phyloP scores from a whole-genome alignment of 1,140 invertebrate species.

The Orussus abietinus region DNA sequence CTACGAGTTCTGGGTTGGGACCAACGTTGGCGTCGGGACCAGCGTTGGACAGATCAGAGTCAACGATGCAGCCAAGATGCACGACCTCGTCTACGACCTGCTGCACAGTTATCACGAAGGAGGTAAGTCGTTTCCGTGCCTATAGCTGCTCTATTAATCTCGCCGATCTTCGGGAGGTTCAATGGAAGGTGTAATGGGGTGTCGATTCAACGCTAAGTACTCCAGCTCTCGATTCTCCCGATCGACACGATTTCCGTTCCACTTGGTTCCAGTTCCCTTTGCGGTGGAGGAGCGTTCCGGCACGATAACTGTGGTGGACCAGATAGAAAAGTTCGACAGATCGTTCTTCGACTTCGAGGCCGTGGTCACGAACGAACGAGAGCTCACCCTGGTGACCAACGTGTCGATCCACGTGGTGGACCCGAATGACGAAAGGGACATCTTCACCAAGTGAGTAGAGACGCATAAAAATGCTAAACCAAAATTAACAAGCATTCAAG shows the following conservation, averaged over 20 bases:
- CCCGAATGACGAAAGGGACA: conserved; percentile 64
- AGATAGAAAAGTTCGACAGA: conserved; percentile 66
- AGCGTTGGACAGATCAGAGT: conserved; percentile 81
- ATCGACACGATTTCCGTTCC: no score
- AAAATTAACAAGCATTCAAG: no score
- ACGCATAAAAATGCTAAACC: no score
- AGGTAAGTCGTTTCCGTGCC: no score
- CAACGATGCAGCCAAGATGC: conserved; percentile 65
- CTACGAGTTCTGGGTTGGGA: conserved; percentile 86
- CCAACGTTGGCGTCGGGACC: conserved; percentile 75
- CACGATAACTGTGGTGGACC: conserved; percentile 78
- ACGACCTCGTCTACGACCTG: conserved; percentile 70
- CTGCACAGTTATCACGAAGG: conserved; percentile 78
- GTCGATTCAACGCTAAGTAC: no score
- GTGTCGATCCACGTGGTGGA: conserved; percentile 79
- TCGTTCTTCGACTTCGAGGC: conserved; percentile 77
- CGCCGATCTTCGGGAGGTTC: no score
- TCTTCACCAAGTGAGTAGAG: conserved; percentile 66
- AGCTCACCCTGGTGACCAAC: conserved; percentile 70
- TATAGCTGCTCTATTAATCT: no score
- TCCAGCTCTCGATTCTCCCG: no score
- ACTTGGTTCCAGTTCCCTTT: conserved; percentile 82
- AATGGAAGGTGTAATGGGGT: no score
- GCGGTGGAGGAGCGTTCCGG: conserved; percentile 85
- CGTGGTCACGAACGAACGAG: conserved; percentile 66